A percentile compares a stretch with the other conserved stretches of the same genome.
phyloP scores from a whole-genome alignment of 1,140 invertebrate species.

The Dreissena polymorpha region DNA sequence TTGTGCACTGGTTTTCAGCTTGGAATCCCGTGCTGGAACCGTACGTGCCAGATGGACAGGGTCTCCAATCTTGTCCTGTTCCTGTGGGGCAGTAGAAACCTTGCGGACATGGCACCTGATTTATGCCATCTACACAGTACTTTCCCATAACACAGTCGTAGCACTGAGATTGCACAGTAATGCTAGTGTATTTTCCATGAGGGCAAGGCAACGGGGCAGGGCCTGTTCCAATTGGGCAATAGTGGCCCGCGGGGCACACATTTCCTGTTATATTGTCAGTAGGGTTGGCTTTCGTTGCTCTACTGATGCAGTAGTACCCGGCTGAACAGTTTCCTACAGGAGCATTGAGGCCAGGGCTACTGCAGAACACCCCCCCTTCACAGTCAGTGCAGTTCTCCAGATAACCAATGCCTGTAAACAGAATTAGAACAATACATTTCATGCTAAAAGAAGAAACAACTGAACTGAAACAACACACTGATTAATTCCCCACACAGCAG shows the following conservation, averaged over 20 bases:
- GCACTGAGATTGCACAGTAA: slow-evolving; percentile 62
- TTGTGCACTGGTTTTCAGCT: slow-evolving; percentile 71
- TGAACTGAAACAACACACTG: no score
- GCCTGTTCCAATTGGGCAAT: slow-evolving; percentile 71
- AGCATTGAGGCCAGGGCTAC: slow-evolving; percentile 60
- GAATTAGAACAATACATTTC: background rate
- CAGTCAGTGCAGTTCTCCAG: slow-evolving; percentile 64
- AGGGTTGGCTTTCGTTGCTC: slow-evolving; percentile 66
- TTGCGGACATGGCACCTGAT: slow-evolving; percentile 68
- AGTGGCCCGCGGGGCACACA: slow-evolving; percentile 68
- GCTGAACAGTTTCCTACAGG: slow-evolving; percentile 73
- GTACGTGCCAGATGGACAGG: slow-evolving; percentile 75
- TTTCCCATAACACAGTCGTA: slow-evolving; percentile 68
- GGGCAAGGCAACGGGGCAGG: slow-evolving; percentile 64
- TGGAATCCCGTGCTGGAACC: slow-evolving; percentile 66
- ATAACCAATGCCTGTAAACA: slow-evolving; percentile 57
- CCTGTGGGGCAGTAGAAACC: slow-evolving; percentile 74
- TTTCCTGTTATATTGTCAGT: slow-evolving; percentile 70
- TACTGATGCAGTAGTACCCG: slow-evolving; percentile 71
- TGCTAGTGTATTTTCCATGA: slow-evolving; percentile 70
- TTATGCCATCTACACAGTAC: slow-evolving; percentile 71
- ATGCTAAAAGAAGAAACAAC: background rate
- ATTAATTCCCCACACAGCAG: no score
- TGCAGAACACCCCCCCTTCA: slow-evolving; percentile 71
- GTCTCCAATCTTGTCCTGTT: slow-evolving; percentile 72